These are phyloP conservation scores for Drosophila erecta DNA, from an alignment of 1,140 invertebrate genomes.

Conservation along the genomic window DNA sequence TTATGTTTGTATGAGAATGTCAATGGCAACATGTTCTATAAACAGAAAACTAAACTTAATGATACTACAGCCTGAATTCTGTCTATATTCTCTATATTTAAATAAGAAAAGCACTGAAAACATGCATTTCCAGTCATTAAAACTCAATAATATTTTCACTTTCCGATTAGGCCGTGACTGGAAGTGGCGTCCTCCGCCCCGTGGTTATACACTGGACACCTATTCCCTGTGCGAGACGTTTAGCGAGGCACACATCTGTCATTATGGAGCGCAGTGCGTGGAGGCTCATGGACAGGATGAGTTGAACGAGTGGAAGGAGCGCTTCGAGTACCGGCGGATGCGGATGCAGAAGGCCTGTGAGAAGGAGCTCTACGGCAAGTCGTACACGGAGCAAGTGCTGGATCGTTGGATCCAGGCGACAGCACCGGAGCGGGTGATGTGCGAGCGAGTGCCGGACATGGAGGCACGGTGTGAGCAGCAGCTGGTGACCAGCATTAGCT, in stretches of 20 bases:
- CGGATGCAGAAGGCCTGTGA: conserved; percentile 88
- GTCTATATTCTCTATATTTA: neutral
- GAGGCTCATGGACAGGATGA: conserved; percentile 91
- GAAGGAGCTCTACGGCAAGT: conserved; percentile 89
- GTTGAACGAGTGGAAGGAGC: conserved; percentile 90
- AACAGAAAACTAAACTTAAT: neutral
- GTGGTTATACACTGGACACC: conserved; percentile 87
- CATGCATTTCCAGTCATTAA: conserved; percentile 22
- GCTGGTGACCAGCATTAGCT: conserved; percentile 87
- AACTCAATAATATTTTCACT: conserved; percentile 1
- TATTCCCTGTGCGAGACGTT: conserved; percentile 87
- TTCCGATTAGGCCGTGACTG: conserved; percentile 86
- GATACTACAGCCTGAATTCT: conserved; percentile 6
- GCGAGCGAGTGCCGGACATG: conserved; percentile 87
- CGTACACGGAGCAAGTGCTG: conserved; percentile 88
- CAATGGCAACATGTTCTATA: neutral
- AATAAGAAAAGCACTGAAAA: neutral
- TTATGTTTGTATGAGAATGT: neutral
- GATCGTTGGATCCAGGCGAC: conserved; percentile 88
- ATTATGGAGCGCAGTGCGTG: conserved; percentile 90
- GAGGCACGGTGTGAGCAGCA: conserved; percentile 87
- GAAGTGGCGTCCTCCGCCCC: conserved; percentile 89
- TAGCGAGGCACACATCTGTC: conserved; percentile 86
- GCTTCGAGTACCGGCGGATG: conserved; percentile 89
- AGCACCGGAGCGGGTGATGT: conserved; percentile 87